Evolutionary conservation across 2,113 vertebrate species (phyloP).

Genomic region (Carassius auratus): DNA sequence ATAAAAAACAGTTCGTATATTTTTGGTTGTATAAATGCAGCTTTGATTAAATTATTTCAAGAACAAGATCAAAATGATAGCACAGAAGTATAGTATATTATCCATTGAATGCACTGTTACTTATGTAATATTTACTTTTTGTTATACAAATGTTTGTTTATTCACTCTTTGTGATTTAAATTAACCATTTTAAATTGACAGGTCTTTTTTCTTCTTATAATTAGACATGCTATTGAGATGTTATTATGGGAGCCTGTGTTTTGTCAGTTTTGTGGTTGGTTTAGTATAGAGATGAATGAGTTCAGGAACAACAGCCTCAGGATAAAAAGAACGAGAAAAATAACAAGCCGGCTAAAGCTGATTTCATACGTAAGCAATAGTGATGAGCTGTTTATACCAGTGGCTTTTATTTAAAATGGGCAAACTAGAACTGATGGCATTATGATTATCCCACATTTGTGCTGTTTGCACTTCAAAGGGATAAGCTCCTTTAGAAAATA

Average conservation of each 20-base stretch:
- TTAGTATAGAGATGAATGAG: slow-evolving; percentile 59
- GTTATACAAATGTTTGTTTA: not conserved
- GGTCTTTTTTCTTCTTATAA: not conserved
- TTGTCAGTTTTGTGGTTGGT: slow-evolving; percentile 38
- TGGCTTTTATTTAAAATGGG: slow-evolving; percentile 62
- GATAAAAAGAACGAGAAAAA: slow-evolving; percentile 60
- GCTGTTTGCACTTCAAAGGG: slow-evolving; percentile 68
- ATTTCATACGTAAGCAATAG: slow-evolving; percentile 60
- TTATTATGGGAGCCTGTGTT: slow-evolving; percentile 58
- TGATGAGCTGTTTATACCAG: slow-evolving; percentile 64
- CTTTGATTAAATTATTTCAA: too few relatives aligned
- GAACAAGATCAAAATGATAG: not conserved
- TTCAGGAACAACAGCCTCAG: slow-evolving; percentile 62
- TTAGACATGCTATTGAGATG: not conserved
- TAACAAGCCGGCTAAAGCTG: slow-evolving; percentile 44
- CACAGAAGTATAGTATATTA: not conserved
- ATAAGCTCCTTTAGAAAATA: slow-evolving; percentile 62
- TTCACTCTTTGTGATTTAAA: not conserved
- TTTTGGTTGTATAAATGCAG: not conserved
- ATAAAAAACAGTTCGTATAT: not conserved
- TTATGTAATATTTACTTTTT: not conserved
- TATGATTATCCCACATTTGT: slow-evolving; percentile 63
- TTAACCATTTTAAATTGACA: not conserved
- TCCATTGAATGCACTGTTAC: not conserved
- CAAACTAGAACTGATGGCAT: slow-evolving; percentile 64